A percentile compares a stretch with the other conserved stretches of the same genome.
These are phyloP conservation scores for Dendrocopos noguchii DNA, from an alignment of 2,113 vertebrate species.

Conservation along the genomic window DNA sequence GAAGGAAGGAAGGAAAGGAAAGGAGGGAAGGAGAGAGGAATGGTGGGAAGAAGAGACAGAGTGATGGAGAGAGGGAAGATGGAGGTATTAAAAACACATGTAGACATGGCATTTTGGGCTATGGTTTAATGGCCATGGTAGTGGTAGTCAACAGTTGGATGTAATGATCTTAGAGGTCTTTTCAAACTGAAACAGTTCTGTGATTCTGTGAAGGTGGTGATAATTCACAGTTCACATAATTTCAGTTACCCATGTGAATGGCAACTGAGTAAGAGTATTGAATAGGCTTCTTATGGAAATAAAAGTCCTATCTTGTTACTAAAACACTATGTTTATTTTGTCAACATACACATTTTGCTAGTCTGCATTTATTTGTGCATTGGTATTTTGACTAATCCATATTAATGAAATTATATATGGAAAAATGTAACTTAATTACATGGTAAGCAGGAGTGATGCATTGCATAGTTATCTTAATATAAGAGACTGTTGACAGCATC, in stretches of 20 bases:
- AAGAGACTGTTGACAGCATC: conserved; percentile 38
- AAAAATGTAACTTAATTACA: conserved; percentile 53
- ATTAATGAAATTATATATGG: conserved; percentile 51
- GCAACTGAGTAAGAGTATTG: background rate
- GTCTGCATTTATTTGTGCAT: conserved; percentile 45
- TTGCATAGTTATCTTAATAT: conserved; percentile 65
- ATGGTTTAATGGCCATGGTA: no score
- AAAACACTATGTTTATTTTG: background rate
- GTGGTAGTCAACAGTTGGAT: no score
- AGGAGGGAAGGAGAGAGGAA: no score
- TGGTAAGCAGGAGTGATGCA: conserved; percentile 36
- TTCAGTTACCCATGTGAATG: background rate
- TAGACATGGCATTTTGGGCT: no score
- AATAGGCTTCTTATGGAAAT: background rate
- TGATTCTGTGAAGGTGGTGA: background rate
- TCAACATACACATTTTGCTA: conserved; percentile 10
- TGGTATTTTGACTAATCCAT: conserved; percentile 54
- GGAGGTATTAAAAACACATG: no score
- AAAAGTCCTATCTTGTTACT: background rate
- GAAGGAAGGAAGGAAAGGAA: no score
- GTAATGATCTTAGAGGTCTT: no score
- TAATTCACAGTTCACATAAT: background rate
- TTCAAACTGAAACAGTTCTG: no score
- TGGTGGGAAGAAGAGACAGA: no score
- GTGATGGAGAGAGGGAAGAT: no score